Evolutionary conservation across 2,888 invertebrate genomes (phyloP).

Genomic region (Plagiodera versicolora): DNA sequence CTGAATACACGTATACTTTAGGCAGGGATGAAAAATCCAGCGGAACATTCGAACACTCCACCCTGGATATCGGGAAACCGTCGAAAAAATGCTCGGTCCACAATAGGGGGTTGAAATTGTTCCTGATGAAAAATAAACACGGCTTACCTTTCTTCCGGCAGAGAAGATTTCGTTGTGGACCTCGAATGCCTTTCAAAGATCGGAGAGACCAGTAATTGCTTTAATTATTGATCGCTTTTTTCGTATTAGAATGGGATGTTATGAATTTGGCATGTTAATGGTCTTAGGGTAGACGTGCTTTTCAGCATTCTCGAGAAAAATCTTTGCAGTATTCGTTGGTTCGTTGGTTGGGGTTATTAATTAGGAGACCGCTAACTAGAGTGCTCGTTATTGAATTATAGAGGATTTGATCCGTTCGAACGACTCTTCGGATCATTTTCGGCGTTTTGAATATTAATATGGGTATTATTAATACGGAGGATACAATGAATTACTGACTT

Average conservation of each 20-base stretch:
- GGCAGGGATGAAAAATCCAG: constrained; percentile 51
- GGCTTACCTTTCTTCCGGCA: constrained; percentile 44
- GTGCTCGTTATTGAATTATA: constrained; percentile 47
- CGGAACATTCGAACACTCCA: constrained; percentile 20
- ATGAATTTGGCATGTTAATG: constrained; percentile 43
- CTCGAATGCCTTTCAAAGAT: constrained; percentile 47
- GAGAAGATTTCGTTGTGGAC: constrained; percentile 47
- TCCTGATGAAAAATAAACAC: constrained; percentile 55
- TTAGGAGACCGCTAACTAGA: constrained; percentile 43
- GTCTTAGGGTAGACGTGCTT: constrained; percentile 23
- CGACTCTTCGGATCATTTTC: constrained; percentile 13
- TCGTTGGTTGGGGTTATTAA: constrained; percentile 43
- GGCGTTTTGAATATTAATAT: constrained; percentile 16
- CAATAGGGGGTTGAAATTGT: constrained; percentile 51
- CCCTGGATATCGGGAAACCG: constrained; percentile 12
- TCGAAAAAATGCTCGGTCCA: constrained; percentile 36
- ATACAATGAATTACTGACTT: neutral
- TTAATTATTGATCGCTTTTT: constrained; percentile 42
- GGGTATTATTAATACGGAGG: neutral
- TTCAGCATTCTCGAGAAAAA: constrained; percentile 13
- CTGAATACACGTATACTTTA: constrained; percentile 51
- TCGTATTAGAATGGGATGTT: constrained; percentile 34
- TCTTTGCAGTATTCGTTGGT: constrained; percentile 41
- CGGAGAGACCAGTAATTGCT: constrained; percentile 45
- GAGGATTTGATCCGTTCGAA: constrained; percentile 23